A percentile compares a stretch with the other conserved stretches of the same genome.
Evolutionary conservation across 2,113 vertebrate species (phyloP).

Genomic region (Apteryx mantelli): DNA sequence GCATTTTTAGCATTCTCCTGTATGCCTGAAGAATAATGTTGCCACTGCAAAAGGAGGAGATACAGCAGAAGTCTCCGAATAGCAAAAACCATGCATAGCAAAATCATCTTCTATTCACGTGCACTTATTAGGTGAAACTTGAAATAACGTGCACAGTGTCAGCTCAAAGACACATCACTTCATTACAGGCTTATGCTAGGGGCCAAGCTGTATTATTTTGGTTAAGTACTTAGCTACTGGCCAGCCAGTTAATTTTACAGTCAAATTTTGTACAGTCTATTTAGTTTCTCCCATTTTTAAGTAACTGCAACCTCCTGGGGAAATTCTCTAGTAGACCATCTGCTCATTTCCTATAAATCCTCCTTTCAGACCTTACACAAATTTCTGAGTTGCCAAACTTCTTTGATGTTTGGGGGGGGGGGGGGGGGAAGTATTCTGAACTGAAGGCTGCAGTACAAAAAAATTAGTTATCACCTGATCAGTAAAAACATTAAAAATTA

Average conservation of each 20-base stretch:
- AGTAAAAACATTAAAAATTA: neutral
- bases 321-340: slow-evolving; percentile 63
- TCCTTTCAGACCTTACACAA: slow-evolving; percentile 39
- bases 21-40: neutral
- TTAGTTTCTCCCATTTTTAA: slow-evolving; percentile 61
- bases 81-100: neutral
- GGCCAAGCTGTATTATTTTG: slow-evolving; percentile 13
- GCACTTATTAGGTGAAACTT: neutral
- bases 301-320: slow-evolving; percentile 58
- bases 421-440: neutral
- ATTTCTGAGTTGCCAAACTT: slow-evolving; percentile 38
- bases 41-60: neutral
- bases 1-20: neutral
- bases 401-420: slow-evolving; percentile 7
- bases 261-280: slow-evolving; percentile 55
- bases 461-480: neutral
- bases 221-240: slow-evolving; percentile 27
- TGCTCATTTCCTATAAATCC: slow-evolving; percentile 43
- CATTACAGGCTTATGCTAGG: neutral
- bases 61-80: neutral
- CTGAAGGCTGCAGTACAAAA: neutral
- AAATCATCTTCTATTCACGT: neutral
- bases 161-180: neutral
- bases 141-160: neutral
- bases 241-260: slow-evolving; percentile 57